Base-by-base conservation (phyloP, 1,140 invertebrate genomes). In the Drosophila mauritiana region DNA sequence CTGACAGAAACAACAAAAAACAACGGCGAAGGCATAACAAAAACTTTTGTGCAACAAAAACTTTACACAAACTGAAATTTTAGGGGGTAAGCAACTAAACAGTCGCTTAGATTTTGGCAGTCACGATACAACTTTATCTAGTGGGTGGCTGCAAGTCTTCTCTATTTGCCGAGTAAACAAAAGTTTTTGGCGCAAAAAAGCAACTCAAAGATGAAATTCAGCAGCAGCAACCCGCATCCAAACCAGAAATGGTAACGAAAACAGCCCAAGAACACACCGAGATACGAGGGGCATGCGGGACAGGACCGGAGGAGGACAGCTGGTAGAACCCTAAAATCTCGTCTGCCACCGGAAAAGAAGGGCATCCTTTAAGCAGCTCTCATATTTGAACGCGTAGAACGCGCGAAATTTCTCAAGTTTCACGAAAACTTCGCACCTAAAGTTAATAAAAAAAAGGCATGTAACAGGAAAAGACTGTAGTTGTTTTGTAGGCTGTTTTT, bases 121-220 rank as follows among this genome's bases (percentile, higher is more conserved):
- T 43, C 72, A 77, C 20, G 55, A 61, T 58, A 31, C 52, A 70
- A 54, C 49, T 64, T 20, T 63, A 42, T 63, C 45, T 39, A 45
- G 27, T 25, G 27, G 45, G 36, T 22, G 48, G 34, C 25, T 31
- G 57, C 39, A 27, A 70, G 64, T 54, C 49, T 64, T 63, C 64
- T 49, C 64, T 88, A 84, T 89, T 89, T 89, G 80, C 61, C 73
- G 53, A 67, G 80, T 91, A 91, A 91, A 91, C 88, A 91, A 81
- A 91, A 81, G 72, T 84, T 89, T 81, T 81, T 78, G 78, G 88
- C 88, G 84, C 84, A 81, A 80, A 83, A 64, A 88, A 83, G 72
- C 78, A 91, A 91, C 78, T 91, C 77, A 49, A 91, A 85, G 53
- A 76, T 81, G 65, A 81, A 88, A 88, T 67, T 78, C 68, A 59